Percentiles rank a stretch among this genome's conserved stretches.
phyloP scores from a whole-genome alignment of 2,113 vertebrate genomes.

The Ictidomys tridecemlineatus region DNA sequence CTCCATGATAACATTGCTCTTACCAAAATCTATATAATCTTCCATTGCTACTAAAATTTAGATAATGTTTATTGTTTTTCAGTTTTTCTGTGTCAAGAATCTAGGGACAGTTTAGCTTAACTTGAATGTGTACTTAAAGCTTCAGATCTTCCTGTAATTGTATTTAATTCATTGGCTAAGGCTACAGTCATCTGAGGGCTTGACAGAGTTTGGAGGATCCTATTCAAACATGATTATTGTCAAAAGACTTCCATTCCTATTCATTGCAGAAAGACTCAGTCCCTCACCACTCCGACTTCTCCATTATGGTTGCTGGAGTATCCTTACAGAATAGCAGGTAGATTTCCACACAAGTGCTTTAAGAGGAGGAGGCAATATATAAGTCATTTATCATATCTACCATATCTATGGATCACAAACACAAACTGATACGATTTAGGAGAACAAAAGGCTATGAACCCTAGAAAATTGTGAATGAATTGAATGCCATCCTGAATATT shows the following conservation, averaged over 20 bases:
- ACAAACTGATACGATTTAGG: too few species aligned
- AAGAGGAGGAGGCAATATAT: background rate
- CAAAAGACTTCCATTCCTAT: background rate
- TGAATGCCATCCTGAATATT: background rate
- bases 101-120: background rate
- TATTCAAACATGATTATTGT: background rate
- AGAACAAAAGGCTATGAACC: background rate
- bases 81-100: background rate
- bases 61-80: background rate
- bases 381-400: background rate
- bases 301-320: background rate
- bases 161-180: background rate
- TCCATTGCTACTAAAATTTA: background rate
- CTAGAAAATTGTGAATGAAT: background rate
- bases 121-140: background rate
- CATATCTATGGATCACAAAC: background rate
- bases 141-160: too few species aligned
- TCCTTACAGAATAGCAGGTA: background rate
- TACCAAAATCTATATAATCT: background rate
- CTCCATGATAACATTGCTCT: background rate
- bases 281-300: background rate
- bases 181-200: background rate
- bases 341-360: background rate
- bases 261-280: background rate
- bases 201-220: background rate